phyloP scores from a whole-genome alignment of 2,888 invertebrate genomes.

The Sinohyriopsis cumingii region DNA sequence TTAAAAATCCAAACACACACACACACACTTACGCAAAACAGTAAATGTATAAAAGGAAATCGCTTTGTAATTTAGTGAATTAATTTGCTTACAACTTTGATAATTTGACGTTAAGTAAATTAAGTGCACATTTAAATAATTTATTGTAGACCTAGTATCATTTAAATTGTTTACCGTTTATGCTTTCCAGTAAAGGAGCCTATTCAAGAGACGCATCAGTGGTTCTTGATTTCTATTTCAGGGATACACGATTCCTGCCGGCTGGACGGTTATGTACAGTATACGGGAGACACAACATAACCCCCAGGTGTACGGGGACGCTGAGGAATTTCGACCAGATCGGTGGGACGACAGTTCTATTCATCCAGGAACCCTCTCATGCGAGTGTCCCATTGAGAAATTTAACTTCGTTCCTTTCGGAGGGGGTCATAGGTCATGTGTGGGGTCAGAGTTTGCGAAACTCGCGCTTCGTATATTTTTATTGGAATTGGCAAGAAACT shows the following conservation, averaged over 20 bases:
- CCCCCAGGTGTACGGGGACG: slow-evolving; percentile 25
- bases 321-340: slow-evolving; percentile 33
- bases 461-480: slow-evolving; percentile 33
- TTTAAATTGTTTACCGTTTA: too few species aligned
- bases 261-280: slow-evolving; percentile 37
- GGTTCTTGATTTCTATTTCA: not conserved
- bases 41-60: too few species aligned
- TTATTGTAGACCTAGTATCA: too few species aligned
- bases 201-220: too few species aligned
- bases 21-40: too few species aligned
- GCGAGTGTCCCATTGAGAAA: not conserved
- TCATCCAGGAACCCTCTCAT: not conserved
- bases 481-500: slow-evolving; percentile 29
- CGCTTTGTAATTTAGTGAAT: too few species aligned
- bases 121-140: too few species aligned
- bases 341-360: slow-evolving; percentile 26
- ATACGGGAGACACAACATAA: slow-evolving; percentile 39
- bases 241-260: slow-evolving; percentile 39
- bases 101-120: too few species aligned
- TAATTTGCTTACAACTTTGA: too few species aligned
- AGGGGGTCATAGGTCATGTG: slow-evolving; percentile 30
- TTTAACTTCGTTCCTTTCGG: slow-evolving; percentile 39
- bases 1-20: too few species aligned
- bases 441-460: slow-evolving; percentile 33
- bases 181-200: too few species aligned